These are phyloP conservation scores for Gavialis gangeticus DNA, from an alignment of 2,113 vertebrate species.

Conservation along the genomic window DNA sequence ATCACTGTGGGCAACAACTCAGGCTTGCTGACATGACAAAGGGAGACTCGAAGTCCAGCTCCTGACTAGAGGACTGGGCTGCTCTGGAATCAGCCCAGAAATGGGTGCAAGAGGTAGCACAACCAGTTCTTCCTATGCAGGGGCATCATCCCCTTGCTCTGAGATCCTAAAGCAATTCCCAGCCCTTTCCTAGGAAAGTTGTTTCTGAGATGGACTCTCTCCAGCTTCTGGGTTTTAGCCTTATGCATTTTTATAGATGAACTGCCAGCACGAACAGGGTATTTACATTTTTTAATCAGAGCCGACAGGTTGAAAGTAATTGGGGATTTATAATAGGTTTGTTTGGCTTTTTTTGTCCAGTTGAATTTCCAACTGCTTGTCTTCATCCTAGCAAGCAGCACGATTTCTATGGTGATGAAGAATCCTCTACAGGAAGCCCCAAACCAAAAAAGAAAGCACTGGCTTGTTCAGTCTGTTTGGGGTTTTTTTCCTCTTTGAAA, in stretches of 20 bases:
- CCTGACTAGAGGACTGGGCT: not conserved
- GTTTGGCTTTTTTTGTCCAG: conserved; percentile 71
- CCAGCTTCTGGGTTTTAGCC: conserved; percentile 61
- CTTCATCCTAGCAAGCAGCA: conserved; percentile 66
- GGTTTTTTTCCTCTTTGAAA: conserved; percentile 37
- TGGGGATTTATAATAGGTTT: conserved; percentile 75
- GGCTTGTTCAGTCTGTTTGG: not conserved
- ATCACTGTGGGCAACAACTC: not conserved
- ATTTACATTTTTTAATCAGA: conserved; percentile 79
- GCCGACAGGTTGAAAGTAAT: conserved; percentile 76
- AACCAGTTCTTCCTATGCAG: not conserved
- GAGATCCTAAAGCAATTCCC: not conserved
- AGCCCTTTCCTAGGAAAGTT: conserved; percentile 20
- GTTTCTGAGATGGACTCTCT: conserved; percentile 50
- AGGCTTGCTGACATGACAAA: not conserved
- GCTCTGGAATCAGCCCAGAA: not conserved
- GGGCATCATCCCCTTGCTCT: not conserved
- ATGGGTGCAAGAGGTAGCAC: not conserved
- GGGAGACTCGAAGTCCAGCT: not conserved
- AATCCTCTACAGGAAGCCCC: conserved; percentile 69
- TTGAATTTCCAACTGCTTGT: conserved; percentile 72
- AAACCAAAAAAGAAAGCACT: conserved; percentile 53
- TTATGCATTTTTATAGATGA: conserved; percentile 72
- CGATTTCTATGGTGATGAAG: conserved; percentile 73
- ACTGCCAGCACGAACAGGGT: conserved; percentile 54